Percentiles rank a stretch among this genome's conserved stretches.
phyloP scores from a whole-genome alignment of 2,888 invertebrate species.

The Cheilosia variabilis region DNA sequence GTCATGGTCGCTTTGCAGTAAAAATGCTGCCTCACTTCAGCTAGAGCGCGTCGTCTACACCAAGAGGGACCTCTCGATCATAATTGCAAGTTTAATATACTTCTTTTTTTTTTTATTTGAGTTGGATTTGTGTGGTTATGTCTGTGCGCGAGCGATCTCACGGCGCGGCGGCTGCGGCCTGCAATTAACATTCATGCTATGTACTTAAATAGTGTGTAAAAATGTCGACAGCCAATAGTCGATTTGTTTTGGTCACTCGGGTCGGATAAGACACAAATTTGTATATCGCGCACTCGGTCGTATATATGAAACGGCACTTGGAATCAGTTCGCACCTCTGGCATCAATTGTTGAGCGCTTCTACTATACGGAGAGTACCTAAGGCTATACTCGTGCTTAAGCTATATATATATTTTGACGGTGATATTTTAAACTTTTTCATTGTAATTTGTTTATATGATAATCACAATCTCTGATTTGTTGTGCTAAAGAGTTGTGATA shows the following conservation, averaged over 20 bases:
- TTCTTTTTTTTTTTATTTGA: not conserved
- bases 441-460: constrained; percentile 32
- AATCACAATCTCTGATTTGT: constrained; percentile 52
- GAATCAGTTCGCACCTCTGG: constrained; percentile 58
- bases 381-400: not conserved
- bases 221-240: constrained; percentile 72
- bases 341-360: constrained; percentile 45
- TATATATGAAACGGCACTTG: constrained; percentile 45
- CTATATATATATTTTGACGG: not conserved
- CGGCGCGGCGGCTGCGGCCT: constrained; percentile 22
- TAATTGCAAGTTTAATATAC: constrained; percentile 58
- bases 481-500: constrained; percentile 39
- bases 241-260: constrained; percentile 72
- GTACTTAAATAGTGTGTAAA: constrained; percentile 75
- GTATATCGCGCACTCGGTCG: not conserved
- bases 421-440: not conserved
- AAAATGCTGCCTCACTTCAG: constrained; percentile 42
- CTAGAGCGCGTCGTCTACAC: constrained; percentile 35
- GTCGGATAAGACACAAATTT: constrained; percentile 56
- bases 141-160: constrained; percentile 38
- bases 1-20: constrained; percentile 54
- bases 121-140: constrained; percentile 39
- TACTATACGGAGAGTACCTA: constrained; percentile 33
- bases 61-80: constrained; percentile 67
- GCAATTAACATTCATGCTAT: constrained; percentile 74